Evolutionary conservation across 35 echinoderm and acorn worm genomes (phyloP).

Genomic region (Apostichopus californicus): DNA sequence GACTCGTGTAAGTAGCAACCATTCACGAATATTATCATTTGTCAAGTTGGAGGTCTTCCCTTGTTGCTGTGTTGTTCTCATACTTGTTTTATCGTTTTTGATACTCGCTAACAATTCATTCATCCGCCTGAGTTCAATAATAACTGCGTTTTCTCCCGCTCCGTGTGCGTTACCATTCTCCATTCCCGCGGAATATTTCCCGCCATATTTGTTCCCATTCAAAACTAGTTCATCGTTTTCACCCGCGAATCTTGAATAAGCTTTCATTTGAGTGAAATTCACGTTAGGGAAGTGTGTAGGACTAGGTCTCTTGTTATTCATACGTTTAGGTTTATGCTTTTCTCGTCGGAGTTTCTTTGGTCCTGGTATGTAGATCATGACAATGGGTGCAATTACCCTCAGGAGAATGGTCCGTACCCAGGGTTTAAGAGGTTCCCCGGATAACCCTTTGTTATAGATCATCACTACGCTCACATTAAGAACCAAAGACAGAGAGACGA

Average conservation of each 20-base stretch:
- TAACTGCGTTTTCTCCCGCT: constrained; percentile 56
- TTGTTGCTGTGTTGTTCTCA: constrained; percentile 16
- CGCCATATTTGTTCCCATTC: constrained; percentile 55
- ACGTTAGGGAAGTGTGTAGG: constrained; percentile 41
- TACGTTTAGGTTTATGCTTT: constrained; percentile 24
- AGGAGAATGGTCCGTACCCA: constrained; percentile 65
- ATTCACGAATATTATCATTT: constrained; percentile 58
- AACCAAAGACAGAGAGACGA: constrained; percentile 86
- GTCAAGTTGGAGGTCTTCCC: neutral
- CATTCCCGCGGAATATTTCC: constrained; percentile 25
- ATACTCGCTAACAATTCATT: constrained; percentile 70
- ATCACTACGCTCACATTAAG: constrained; percentile 85
- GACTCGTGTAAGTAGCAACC: constrained; percentile 70
- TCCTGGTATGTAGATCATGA: constrained; percentile 60
- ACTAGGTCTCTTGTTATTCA: constrained; percentile 31
- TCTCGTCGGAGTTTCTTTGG: constrained; percentile 32
- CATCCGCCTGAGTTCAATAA: constrained; percentile 72
- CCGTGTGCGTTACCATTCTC: constrained; percentile 50
- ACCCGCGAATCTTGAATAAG: neutral
- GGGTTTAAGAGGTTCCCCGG: constrained; percentile 58
- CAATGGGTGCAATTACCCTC: constrained; percentile 65
- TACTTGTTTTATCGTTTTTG: constrained; percentile 27
- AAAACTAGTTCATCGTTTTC: constrained; percentile 34
- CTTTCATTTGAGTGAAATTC: constrained; percentile 25
- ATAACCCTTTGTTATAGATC: constrained; percentile 69